Base-by-base conservation (phyloP, 2,888 invertebrate species). In the Tolmerus cingulatus region DNA sequence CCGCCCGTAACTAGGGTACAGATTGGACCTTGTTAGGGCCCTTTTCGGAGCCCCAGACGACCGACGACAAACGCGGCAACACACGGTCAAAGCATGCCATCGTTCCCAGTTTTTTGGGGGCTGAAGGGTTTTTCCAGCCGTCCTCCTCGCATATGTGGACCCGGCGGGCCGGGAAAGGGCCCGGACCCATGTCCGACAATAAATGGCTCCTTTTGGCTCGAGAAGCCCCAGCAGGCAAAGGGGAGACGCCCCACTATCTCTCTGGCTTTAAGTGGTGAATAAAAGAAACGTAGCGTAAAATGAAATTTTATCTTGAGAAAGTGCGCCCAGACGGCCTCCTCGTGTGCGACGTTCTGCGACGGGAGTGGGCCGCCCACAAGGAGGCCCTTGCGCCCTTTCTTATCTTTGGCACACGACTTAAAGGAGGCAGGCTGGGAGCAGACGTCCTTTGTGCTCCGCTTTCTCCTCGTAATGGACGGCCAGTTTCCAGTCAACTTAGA, bases 271-370 rank as follows among this genome's bases (percentile, higher is more conserved):
- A 86, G 86, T 27, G 74, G 46, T 76, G 51, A 86, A 86, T 74
- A 86, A 76, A 86, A 74, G 86, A 86, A 86, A 86, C 86, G 76
- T 86, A 74, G 86, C 86, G 86, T 74, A 86, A 86, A 86, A 86
- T 86, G 76, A 86, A 76, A 86, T 86, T 86, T 86, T 86, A 86
- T 86, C 86, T 74, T 30, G 23, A 76, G 74, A 57, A 55, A 81
- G 34, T 81, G 81, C 30, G 55, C 51, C 30, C 55, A 27, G 46
- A 7, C 81, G 8, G 16, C 16, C 34, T 14, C 8, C 3, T 34
- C 27, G 8, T 16, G 30, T 23, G 23, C 43, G 19, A 27, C 8
- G n/a, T 12, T 12, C 5, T 19, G 55, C 43, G n/a, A 55, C 30
- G 27, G 40, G 19, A 74, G 37, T 74, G 19, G 23, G 27, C 12